Base-by-base conservation (phyloP, 35 echinoderm and acorn worm genomes). In the Ptychodera flava region DNA sequence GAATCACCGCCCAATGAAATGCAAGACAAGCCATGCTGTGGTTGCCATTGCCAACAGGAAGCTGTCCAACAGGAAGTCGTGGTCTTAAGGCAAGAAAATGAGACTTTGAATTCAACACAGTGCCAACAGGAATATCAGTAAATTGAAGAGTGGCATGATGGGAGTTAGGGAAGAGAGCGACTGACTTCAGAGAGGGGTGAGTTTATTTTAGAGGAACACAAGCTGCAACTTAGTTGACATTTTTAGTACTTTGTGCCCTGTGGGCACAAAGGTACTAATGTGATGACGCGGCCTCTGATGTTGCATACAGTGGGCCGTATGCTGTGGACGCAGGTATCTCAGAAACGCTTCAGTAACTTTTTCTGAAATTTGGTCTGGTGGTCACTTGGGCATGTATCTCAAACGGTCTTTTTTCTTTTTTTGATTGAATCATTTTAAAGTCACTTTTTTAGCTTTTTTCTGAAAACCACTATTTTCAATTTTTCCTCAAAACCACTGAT, bases 121-220 rank as follows among this genome's bases (percentile, higher is more conserved):
- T 91, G 87, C 29, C 88, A 89, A 80, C 93, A 97, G 87, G 95
- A 97, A 32, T 91, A 94, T 16, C 92, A 97, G 92, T 76, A 97
- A 97, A 80, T 81, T 97, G 30, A 97, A 97, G 82, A 88, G 81
- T 33, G 94, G 91, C 81, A 81, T 97, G 14, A 97, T 97, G 64
- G 88, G 85, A 29, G 93, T 97, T 52, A 83, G 95, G 79, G 95
- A 97, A 84, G 95, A 97, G 78, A 97, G 92, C 34, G 95, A 94
- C 37, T 94, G 86, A 53, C 87, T 97, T 30, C 88, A 92, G 36
- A 97, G 89, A 82, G 94, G 88, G 92, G 95, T 97, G 37, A n/a
- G 15, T 77, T 15, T 77, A 15, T 77, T 77, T 77, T 15, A 77
- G 15, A 15, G 75, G n/a, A n/a, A 15, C 75, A 77, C 75, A 77